Percentiles rank a stretch among this genome's conserved stretches.
These are phyloP conservation scores for Lordiphosa fenestrarum DNA, from an alignment of 2,888 invertebrate genomes.

Conservation along the genomic window DNA sequence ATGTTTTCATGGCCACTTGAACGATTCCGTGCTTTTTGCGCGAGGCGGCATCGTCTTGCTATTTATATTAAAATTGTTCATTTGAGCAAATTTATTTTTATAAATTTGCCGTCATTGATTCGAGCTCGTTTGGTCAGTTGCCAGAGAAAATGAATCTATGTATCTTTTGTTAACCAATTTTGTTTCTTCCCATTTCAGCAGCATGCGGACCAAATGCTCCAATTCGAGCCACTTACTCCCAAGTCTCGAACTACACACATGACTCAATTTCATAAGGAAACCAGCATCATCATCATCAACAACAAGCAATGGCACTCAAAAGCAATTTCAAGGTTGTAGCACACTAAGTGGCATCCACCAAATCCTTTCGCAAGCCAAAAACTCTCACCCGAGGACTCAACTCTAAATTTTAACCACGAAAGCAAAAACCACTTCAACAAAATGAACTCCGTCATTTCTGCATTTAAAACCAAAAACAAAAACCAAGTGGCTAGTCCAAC, in stretches of 20 bases:
- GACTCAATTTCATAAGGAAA: not conserved
- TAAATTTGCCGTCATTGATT: slow-evolving; percentile 53
- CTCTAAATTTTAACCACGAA: too few species aligned
- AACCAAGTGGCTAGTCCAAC: slow-evolving; percentile 23
- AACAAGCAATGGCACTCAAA: slow-evolving; percentile 35
- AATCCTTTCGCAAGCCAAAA: slow-evolving; percentile 4
- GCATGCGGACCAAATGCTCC: slow-evolving; percentile 14
- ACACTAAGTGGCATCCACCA: slow-evolving; percentile 6
- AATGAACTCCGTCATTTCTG: slow-evolving; percentile 81
- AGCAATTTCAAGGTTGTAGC: slow-evolving; percentile 27
- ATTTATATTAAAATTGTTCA: slow-evolving; percentile 16
- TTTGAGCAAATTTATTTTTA: slow-evolving; percentile 31
- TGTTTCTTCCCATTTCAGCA: not conserved
- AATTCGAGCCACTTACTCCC: slow-evolving; percentile 1
- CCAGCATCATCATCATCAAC: slow-evolving; percentile 8
- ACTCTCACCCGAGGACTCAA: not conserved
- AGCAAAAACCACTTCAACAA: slow-evolving; percentile 29
- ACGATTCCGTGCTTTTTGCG: slow-evolving; percentile 10
- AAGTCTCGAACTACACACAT: not conserved
- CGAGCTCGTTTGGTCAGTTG: slow-evolving; percentile 34
- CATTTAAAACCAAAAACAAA: slow-evolving; percentile 79
- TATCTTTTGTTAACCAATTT: not conserved
- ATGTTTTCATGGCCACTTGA: slow-evolving; percentile 37
- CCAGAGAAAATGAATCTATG: not conserved
- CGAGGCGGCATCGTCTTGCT: slow-evolving; percentile 22